Evolutionary conservation across 2,888 invertebrate genomes (phyloP), one percentile per base, ranked within the genome.

Genomic region (Drosophila flavopinicola): DNA sequence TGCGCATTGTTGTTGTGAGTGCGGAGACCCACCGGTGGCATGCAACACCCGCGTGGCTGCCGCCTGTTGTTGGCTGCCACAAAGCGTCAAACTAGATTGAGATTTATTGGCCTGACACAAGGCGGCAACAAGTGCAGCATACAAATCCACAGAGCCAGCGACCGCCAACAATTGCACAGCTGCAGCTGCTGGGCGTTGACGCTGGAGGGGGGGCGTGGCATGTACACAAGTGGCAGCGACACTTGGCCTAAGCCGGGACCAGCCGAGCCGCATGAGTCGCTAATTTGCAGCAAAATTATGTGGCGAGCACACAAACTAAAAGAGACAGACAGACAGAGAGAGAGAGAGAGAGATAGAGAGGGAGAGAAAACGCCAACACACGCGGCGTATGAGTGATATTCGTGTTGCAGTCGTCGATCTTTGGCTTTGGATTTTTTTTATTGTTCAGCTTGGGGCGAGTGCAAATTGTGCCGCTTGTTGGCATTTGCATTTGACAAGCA

Each of bases 231-330:
- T 76, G 79, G 74, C 75, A 74, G 85, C 78, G 84, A 86, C 88
- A 86, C 85, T 84, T 82, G 78, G 73, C 75, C 77, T 59, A 54
- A 45, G 57, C 33, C 41, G 47, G 33, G 66, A 45, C 38, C 64
- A 49, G 35, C 59, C 66, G 33, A 65, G 72, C 75, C 74, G 71
- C 78, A 85, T 88, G 85, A 67, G 82, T 71, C 70, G 88, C 88
- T 85, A 88, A 85, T 85, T 85, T 85, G 69, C 83, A 57, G 87
- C 85, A 85, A 84, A 88, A 88, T 88, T 85, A 85, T 82, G 78
- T 59, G 57, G 48, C 66, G 35, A 58, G 44, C 51, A 52, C 41
- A 54, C 27, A 57, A 48, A 58, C 20, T 9, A 37, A 52, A 51
- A 44, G n/a, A 30, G 32, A 44, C n/a, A 17, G 6, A 15, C 4